These are phyloP conservation scores for Polypterus bichir DNA, from an alignment of 2,113 vertebrate genomes.

Conservation along the genomic window DNA sequence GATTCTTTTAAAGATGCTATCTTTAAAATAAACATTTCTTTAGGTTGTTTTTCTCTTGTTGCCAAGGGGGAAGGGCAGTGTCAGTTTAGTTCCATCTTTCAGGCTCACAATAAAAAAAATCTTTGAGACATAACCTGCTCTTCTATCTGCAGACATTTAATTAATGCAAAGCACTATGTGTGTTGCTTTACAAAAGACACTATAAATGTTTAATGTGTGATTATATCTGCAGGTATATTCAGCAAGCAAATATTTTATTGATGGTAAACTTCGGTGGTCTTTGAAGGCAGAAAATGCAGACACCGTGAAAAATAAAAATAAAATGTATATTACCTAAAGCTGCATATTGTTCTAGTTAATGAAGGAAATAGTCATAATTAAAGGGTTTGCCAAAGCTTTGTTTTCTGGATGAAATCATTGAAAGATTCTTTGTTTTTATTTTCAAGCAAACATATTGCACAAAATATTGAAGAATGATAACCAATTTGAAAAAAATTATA, in stretches of 20 bases:
- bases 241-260: background rate
- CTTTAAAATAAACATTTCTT: slow-evolving; percentile 19
- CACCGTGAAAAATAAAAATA: background rate
- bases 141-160: background rate
- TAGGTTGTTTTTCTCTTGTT: background rate
- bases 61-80: background rate
- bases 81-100: background rate
- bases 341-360: background rate
- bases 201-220: background rate
- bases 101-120: background rate
- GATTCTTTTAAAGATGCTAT: slow-evolving; percentile 10
- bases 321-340: background rate
- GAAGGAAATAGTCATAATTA: background rate
- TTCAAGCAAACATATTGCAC: too few species aligned
- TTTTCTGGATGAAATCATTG: too few species aligned
- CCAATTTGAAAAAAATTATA: too few species aligned
- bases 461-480: too few species aligned
- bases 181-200: background rate
- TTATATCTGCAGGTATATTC: background rate
- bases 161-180: background rate
- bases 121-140: background rate
- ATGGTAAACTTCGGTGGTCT: background rate
- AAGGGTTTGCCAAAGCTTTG: background rate
- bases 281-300: background rate
- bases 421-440: too few species aligned